Conservation (phyloP, 2,113 vertebrate genomes). For the Scatophagus argus region DNA sequence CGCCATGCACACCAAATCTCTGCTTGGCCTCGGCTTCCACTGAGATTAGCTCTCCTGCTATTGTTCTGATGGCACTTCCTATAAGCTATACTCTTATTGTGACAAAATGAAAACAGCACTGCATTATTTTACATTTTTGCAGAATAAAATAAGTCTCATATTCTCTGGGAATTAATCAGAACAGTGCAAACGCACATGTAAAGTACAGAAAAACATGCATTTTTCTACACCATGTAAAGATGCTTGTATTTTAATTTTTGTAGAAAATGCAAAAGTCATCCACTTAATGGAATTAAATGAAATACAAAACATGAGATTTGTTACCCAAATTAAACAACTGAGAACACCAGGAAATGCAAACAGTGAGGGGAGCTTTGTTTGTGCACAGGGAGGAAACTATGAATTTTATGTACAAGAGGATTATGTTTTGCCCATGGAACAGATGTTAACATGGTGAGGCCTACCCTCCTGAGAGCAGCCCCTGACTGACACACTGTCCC, state of each 20-base stretch:
- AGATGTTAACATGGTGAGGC: slow-evolving; percentile 75
- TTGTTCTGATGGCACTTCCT: slow-evolving; percentile 69
- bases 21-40: slow-evolving; percentile 56
- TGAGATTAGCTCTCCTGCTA: slow-evolving; percentile 70
- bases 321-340: slow-evolving; percentile 6
- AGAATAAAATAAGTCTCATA: not conserved
- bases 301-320: not conserved
- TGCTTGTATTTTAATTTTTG: not conserved
- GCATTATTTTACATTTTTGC: not conserved
- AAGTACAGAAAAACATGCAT: not conserved
- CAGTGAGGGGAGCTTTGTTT: slow-evolving; percentile 14
- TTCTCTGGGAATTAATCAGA: not conserved
- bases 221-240: not conserved
- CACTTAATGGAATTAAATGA: not conserved
- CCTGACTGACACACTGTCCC: slow-evolving; percentile 63
- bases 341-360: not conserved
- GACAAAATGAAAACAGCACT: slow-evolving; percentile 11
- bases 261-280: not conserved
- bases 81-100: slow-evolving; percentile 45
- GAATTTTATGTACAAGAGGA: slow-evolving; percentile 59
- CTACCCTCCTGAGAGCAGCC: slow-evolving; percentile 54
- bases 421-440: slow-evolving; percentile 63
- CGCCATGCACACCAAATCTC: slow-evolving; percentile 62
- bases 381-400: slow-evolving; percentile 36
- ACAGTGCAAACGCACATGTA: not conserved